phyloP scores from a whole-genome alignment of 2,888 invertebrate genomes.

The Bimastos eiseni region DNA sequence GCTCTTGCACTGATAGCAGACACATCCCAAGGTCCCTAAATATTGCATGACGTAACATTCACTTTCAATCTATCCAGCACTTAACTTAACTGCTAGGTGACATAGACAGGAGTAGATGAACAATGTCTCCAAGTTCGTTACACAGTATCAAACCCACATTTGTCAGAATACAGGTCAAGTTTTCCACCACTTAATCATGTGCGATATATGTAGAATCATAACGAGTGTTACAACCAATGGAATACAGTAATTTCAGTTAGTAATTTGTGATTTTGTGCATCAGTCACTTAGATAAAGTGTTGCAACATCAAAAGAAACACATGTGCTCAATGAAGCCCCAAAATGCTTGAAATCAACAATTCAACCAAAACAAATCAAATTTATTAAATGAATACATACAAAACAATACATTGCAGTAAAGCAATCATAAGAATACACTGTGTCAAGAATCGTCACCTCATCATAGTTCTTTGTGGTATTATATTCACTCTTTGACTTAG shows the following conservation, averaged over 20 bases:
- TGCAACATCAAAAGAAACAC: not conserved
- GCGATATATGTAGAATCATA: not conserved
- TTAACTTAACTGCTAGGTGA: too few relatives aligned
- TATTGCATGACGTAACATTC: too few relatives aligned
- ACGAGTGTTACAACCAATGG: not conserved
- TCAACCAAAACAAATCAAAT: not conserved
- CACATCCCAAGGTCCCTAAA: too few relatives aligned
- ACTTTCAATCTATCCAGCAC: too few relatives aligned
- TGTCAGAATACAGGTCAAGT: too few relatives aligned
- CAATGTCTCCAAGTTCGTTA: too few relatives aligned
- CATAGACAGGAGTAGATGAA: too few relatives aligned
- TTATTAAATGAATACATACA: slow-evolving; percentile 13
- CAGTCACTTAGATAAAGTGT: not conserved
- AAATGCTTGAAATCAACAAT: not conserved
- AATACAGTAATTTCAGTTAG: not conserved
- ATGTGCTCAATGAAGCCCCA: not conserved
- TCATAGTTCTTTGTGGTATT: not conserved
- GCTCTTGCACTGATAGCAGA: too few relatives aligned
- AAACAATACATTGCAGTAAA: not conserved
- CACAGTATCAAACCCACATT: too few relatives aligned
- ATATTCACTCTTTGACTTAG: not conserved
- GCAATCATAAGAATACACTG: not conserved
- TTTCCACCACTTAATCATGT: not conserved
- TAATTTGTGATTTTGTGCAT: not conserved
- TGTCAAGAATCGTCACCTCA: slow-evolving; percentile 2